Percentiles rank a stretch among this genome's conserved stretches.
phyloP scores from a whole-genome alignment of 2,888 invertebrate genomes.

The Sepiola atlantica region DNA sequence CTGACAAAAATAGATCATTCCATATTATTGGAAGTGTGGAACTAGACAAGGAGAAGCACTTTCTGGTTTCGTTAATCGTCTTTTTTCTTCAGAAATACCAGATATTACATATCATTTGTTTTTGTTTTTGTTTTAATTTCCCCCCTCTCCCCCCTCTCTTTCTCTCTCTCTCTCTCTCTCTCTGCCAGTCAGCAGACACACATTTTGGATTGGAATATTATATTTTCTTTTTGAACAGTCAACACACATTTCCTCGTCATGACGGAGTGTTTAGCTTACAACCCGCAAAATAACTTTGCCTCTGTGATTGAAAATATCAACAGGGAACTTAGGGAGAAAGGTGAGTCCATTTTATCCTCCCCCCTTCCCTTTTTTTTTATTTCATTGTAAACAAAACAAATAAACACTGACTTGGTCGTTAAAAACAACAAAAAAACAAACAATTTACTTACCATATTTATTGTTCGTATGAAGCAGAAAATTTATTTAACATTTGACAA shows the following conservation, averaged over 20 bases:
- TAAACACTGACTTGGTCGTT: not conserved
- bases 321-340: constrained; percentile 69
- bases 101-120: too few species aligned
- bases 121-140: too few species aligned
- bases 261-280: constrained; percentile 66
- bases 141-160: not conserved
- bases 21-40: not conserved
- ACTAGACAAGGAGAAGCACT: not conserved
- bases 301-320: constrained; percentile 71
- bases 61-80: not conserved
- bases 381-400: not conserved
- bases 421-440: too few species aligned
- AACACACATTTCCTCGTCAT: constrained; percentile 49
- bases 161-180: not conserved
- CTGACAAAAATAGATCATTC: not conserved
- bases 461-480: too few species aligned
- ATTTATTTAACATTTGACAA: too few species aligned
- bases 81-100: not conserved
- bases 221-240: not conserved
- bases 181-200: not conserved
- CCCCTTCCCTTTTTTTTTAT: not conserved
- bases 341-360: constrained; percentile 55
- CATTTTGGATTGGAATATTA: not conserved
- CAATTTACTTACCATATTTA: too few species aligned
- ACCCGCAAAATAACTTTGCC: constrained; percentile 67